Conservation (phyloP, 2,113 vertebrate species). For the Oenanthe oenanthe region DNA sequence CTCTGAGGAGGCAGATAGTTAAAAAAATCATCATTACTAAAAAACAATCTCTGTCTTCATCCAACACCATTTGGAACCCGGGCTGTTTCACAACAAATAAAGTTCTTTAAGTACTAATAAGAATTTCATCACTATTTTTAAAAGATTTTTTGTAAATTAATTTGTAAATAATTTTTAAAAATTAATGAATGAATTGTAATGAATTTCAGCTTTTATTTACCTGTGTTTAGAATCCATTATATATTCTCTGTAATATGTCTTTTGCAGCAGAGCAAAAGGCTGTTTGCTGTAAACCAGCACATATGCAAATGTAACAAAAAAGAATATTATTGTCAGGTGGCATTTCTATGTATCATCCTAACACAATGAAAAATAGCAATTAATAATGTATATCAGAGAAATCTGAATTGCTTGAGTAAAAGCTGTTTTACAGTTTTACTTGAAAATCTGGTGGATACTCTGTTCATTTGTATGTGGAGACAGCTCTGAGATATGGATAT, state of each 20-base stretch:
- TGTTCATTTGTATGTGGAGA: not conserved
- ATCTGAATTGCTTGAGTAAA: not conserved
- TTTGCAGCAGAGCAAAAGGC: not conserved
- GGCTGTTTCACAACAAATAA: not conserved
- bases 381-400: not conserved
- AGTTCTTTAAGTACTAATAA: not conserved
- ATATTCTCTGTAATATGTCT: not conserved
- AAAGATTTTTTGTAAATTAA: not conserved
- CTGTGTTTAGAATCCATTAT: not conserved
- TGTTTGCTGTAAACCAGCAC: not conserved
- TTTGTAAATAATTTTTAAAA: no score
- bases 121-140: not conserved
- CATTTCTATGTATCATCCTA: not conserved
- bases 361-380: not conserved
- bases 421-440: not conserved
- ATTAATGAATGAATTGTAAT: not conserved
- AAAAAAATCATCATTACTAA: not conserved
- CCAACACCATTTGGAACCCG: not conserved
- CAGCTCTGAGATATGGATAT: not conserved
- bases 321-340: not conserved
- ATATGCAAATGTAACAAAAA: not conserved
- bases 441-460: not conserved
- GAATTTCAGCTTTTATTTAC: not conserved
- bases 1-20: not conserved
- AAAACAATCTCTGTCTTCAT: not conserved